A percentile compares a stretch with the other conserved stretches of the same genome.
Conservation (phyloP, 2,888 invertebrate species). For the Mimachlamys varia region DNA sequence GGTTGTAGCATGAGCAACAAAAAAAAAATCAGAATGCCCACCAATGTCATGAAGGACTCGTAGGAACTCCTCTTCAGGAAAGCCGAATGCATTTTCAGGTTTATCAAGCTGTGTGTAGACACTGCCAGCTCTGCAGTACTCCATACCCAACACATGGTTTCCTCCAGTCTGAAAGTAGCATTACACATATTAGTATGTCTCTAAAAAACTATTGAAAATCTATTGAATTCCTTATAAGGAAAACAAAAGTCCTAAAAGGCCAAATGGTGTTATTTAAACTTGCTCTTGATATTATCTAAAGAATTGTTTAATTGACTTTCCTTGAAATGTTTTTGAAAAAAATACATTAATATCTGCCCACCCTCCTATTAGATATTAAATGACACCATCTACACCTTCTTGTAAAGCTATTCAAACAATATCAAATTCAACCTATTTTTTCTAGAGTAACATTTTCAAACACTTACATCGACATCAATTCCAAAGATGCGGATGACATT, state of each 20-base stretch:
- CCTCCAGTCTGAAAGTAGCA: neutral
- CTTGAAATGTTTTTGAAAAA: no score
- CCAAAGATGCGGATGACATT: constrained; percentile 96
- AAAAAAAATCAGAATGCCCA: constrained; percentile 61
- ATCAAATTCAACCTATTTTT: neutral
- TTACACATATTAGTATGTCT: neutral
- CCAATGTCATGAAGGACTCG: constrained; percentile 92
- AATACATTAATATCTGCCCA: no score
- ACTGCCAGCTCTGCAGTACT: constrained; percentile 93
- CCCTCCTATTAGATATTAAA: no score
- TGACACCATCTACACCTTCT: no score
- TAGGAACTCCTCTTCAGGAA: constrained; percentile 94
- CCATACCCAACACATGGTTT: constrained; percentile 91
- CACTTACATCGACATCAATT: constrained; percentile 91
- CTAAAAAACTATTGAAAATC: neutral
- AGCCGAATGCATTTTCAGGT: constrained; percentile 96
- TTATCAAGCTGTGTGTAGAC: constrained; percentile 96
- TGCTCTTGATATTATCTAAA: no score
- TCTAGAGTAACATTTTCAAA: neutral
- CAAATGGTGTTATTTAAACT: no score
- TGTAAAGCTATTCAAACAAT: neutral
- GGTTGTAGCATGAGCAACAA: no score
- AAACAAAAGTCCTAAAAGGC: no score
- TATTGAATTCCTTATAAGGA: no score
- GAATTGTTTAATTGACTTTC: no score